Base-by-base conservation (phyloP, 1,140 invertebrate species). In the Zaprionus ghesquierei region DNA sequence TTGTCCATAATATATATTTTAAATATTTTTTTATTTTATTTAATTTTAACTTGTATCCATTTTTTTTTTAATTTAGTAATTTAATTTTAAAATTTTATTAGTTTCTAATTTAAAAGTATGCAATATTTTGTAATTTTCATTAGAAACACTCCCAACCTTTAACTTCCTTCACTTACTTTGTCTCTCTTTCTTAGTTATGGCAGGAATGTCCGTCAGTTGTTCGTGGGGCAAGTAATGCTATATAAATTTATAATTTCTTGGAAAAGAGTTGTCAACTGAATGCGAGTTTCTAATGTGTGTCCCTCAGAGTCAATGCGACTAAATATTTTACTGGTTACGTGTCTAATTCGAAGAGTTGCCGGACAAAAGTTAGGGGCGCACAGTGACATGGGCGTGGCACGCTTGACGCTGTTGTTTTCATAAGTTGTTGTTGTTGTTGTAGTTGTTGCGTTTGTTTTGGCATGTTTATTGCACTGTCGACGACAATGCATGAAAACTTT, bases 391-490 rank as follows among this genome's bases (percentile, higher is more conserved):
- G 76, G 72, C 69, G 81, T n/a, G 77, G 74, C 77, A 76, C 79
- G 81, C 82, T 86, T 86, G 78, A 72, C 82, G 79, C 75, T 87
- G 66, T 84, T 84, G 81, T 84, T 77, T 77, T 77, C 74, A 79
- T 80, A 77, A 84, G 81, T 74, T 79, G 13, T 33, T 79, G 75
- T 75, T 69, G 62, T 70, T 79, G 70, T 69, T 58, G 41, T 38
- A 64, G 77, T 35, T 81, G 65, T 38, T 81, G 80, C 77, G 73
- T 79, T 84, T 84, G 81, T 87, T 86, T 87, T 86, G 82, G 82
- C 82, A 87, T 87, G 84, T 86, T 86, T 86, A 86, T 86, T 86
- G 82, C 82, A 86, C 82, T 86, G 82, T 86, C 82, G 81, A 87
- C 82, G 82, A 69, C 79, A 86, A 89, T 86, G 82, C 82, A 87